A percentile compares a stretch with the other conserved stretches of the same genome.
Conservation (phyloP, 2,888 invertebrate genomes). For the Cantharis rufa region DNA sequence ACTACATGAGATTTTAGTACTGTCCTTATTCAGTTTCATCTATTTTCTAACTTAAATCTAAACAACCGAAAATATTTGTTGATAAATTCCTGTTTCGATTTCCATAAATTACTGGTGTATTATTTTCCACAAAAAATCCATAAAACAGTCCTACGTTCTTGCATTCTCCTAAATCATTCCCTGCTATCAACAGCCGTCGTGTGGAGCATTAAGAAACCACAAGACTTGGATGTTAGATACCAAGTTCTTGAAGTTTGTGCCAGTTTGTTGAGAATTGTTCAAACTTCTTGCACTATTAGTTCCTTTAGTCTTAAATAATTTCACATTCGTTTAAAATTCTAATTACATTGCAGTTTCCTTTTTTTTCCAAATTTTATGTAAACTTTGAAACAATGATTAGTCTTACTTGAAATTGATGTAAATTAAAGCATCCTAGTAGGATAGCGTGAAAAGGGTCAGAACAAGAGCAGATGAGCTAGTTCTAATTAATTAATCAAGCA, state of each 20-base stretch:
- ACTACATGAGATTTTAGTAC: constrained; percentile 57
- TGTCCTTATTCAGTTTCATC: constrained; percentile 18
- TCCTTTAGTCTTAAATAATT: constrained; percentile 36
- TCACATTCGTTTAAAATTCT: constrained; percentile 18
- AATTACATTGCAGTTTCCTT: not conserved
- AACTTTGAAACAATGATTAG: not conserved
- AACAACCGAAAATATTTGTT: not conserved
- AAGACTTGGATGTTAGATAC: constrained; percentile 52
- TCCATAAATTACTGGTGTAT: not conserved
- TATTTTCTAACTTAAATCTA: not conserved
- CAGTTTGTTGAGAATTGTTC: constrained; percentile 45
- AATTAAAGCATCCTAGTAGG: constrained; percentile 47
- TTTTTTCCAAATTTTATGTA: not conserved
- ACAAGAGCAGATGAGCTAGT: constrained; percentile 53
- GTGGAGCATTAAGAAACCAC: constrained; percentile 53
- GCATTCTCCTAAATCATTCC: constrained; percentile 45
- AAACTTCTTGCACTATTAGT: constrained; percentile 41
- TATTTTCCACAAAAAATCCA: not conserved
- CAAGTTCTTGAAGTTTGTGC: constrained; percentile 48
- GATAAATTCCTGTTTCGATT: not conserved
- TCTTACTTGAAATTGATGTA: constrained; percentile 35
- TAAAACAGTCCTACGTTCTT: constrained; percentile 14
- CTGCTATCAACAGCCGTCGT: constrained; percentile 41
- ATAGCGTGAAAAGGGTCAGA: constrained; percentile 46
- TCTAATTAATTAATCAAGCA: constrained; percentile 69